Base-by-base conservation (phyloP, 2,888 invertebrate genomes). In the Tortricodes alternella region DNA sequence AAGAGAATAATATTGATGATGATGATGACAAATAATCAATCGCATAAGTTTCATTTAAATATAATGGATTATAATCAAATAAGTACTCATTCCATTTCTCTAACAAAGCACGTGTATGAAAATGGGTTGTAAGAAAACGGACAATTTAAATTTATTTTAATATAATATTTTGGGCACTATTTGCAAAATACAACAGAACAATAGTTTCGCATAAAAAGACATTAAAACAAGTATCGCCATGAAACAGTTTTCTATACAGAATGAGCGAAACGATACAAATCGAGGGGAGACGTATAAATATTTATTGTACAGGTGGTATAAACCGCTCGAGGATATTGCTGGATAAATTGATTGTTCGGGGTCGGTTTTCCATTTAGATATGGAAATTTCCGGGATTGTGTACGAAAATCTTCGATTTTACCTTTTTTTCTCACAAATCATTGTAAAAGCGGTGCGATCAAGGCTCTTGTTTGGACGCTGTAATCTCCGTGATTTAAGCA, bases 331-430 rank as follows among this genome's bases (percentile, higher is more conserved):
- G 88, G 88, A 89, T 89, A 89, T 89, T 87, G 89, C 79, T 80
- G 88, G 89, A 89, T 90, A 89, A 89, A 90, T 90, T 90, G 89
- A 90, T 89, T 90, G 89, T 89, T 84, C 87, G 84, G 87, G 89
- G 87, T 89, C 85, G 89, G 88, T 89, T 90, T 90, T 89, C 89
- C 89, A 90, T 90, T 90, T 90, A 90, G 89, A 89, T 89, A 90
- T 90, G 89, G 89, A 90, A 89, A 90, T 90, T 88, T 88, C 79
- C 78, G 79, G 88, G 89, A 89, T 89, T 89, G 89, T 89, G 83
- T 85, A 86, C 86, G 82, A 83, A 86, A 87, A 85, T 85, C 85
- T 89, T 89, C 85, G 83, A 81, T 85, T 88, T 85, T 83, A 75
- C 85, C 80, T 78, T 83, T 87, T 76, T 78, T 80, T 82, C 78